A percentile compares a stretch with the other conserved stretches of the same genome.
Evolutionary conservation across 1,140 invertebrate species (phyloP).

Genomic region (Drosophila erecta): DNA sequence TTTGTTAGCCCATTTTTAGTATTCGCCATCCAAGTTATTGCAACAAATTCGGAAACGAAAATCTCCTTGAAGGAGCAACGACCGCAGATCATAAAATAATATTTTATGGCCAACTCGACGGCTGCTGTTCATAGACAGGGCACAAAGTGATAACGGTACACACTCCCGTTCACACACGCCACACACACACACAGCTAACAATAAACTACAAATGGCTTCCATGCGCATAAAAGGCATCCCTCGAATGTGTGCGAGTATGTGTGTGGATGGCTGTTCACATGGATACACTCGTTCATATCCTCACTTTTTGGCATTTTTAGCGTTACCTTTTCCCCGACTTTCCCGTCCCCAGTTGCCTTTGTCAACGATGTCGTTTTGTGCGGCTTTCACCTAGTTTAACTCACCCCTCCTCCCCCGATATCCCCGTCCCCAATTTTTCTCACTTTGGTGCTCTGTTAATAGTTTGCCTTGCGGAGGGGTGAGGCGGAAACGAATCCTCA

Average conservation of each 20-base stretch:
- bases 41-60: slow-evolving; percentile 52
- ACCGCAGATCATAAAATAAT: slow-evolving; percentile 64
- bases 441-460: slow-evolving; percentile 46
- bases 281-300: slow-evolving; percentile 38
- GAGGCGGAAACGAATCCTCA: not conserved
- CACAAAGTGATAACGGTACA: slow-evolving; percentile 50
- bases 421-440: not conserved
- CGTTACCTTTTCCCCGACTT: slow-evolving; percentile 47
- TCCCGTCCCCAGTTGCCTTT: slow-evolving; percentile 37
- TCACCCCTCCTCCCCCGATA: not conserved
- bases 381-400: slow-evolving; percentile 68
- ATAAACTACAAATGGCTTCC: slow-evolving; percentile 70
- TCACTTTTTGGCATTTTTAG: slow-evolving; percentile 67
- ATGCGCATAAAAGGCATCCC: slow-evolving; percentile 64
- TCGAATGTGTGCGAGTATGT: slow-evolving; percentile 10
- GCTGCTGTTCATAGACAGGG: slow-evolving; percentile 43
- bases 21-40: slow-evolving; percentile 24
- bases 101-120: slow-evolving; percentile 57
- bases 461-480: slow-evolving; percentile 29
- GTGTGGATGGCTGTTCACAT: slow-evolving; percentile 9
- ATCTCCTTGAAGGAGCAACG: slow-evolving; percentile 37
- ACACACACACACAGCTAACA: slow-evolving; percentile 28
- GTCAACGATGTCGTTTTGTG: slow-evolving; percentile 61
- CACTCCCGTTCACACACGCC: slow-evolving; percentile 11
- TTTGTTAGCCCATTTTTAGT: slow-evolving; percentile 31